Conservation (phyloP, 2,113 vertebrate genomes). For the Gobius niger region DNA sequence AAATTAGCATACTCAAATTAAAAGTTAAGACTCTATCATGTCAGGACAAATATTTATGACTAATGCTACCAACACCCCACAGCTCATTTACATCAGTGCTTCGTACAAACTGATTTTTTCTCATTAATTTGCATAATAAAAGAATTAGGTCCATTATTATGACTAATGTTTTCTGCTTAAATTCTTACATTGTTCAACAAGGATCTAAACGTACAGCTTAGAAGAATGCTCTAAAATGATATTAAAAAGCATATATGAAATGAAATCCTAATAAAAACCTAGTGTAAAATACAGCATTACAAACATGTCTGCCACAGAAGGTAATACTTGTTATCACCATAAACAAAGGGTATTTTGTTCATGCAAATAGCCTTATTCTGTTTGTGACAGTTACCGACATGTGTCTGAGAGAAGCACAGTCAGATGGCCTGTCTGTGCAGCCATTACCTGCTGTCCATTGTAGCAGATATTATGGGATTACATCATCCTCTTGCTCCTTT, state of each 20-base stretch:
- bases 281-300: background rate
- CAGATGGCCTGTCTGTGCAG: background rate
- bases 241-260: background rate
- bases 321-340: background rate
- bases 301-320: background rate
- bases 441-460: constrained; percentile 14
- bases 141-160: background rate
- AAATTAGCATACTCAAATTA: background rate
- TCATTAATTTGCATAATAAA: background rate
- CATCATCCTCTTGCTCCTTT: constrained; percentile 63
- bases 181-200: background rate
- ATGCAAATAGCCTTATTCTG: background rate
- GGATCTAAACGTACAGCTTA: background rate
- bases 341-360: background rate
- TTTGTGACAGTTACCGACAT: background rate
- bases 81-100: background rate
- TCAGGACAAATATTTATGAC: background rate
- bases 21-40: background rate
- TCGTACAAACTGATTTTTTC: background rate
- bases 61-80: constrained; percentile 4
- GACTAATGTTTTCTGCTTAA: background rate
- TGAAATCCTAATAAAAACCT: background rate
- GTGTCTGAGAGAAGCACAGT: background rate
- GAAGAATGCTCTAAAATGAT: background rate
- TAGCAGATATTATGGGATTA: constrained; percentile 51